Base-by-base conservation (phyloP, 2,888 invertebrate species). In the Silvanus unidentatus region DNA sequence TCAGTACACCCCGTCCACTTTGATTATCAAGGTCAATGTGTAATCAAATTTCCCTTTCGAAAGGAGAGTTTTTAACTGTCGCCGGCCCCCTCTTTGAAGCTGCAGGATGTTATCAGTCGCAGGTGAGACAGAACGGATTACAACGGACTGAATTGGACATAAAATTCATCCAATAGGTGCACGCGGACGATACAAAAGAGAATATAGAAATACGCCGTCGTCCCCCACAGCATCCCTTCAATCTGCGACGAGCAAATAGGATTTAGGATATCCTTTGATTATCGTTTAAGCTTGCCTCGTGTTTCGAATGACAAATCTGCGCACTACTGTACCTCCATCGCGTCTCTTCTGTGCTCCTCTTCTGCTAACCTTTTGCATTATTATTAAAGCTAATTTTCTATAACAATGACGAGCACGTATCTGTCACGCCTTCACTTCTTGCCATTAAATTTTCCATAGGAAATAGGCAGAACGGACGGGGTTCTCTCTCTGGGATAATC, bases 151-250 rank as follows among this genome's bases (percentile, higher is more conserved):
- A 53, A 52, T 54, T 48, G 54, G 43, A 50, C 50, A 50, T 56
- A 56, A 56, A 51, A 55, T 51, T 49, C 58, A 69, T 71, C 72
- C 73, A 73, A 72, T 72, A 72, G 73, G 47, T 47, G 50, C 12
- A 5, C 8, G 22, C 8, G 8, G 22, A 22, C 3, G 32, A 32
- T 12, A 32, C n/a, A 11, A 32, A 12, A 12, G 32, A 32, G n/a
- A 9, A 32, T 11, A 14, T 38, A 36, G 16, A 28, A 13, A 22
- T 29, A 34, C 40, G 35, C 16, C n/a, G 6, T 9, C 5, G 11
- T n/a, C 11, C 11, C 11, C 35, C 35, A n/a, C n/a, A n/a, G n/a
- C n/a, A 48, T 39, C 53, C 54, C 58, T 60, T 60, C 61, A 60
- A 62, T 62, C 62, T 57, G 56, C 53, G 54, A 55, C 53, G 49